These are phyloP conservation scores for Melanotaenia nigrans DNA, from an alignment of 2,797 vertebrate genomes.

Conservation along the genomic window DNA sequence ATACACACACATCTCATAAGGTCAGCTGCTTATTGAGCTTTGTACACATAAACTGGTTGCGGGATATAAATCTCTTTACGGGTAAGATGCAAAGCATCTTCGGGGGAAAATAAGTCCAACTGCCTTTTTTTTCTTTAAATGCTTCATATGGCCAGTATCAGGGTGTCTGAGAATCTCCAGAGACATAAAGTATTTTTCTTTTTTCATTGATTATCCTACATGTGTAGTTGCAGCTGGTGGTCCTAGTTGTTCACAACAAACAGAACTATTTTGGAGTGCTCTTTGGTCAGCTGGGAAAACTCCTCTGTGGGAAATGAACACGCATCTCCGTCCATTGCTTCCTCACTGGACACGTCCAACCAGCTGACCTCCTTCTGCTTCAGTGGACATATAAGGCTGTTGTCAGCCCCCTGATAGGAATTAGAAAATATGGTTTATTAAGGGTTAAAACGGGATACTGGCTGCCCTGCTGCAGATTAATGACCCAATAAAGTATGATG, in stretches of 20 bases:
- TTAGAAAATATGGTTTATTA: slow-evolving; percentile 34
- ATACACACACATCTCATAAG: not conserved
- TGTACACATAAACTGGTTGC: too few species aligned
- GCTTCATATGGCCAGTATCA: too few species aligned
- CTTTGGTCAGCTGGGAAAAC: slow-evolving; percentile 60
- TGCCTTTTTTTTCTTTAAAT: too few species aligned
- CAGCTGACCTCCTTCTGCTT: slow-evolving; percentile 3
- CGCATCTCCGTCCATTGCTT: slow-evolving; percentile 23
- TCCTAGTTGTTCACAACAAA: slow-evolving; percentile 38
- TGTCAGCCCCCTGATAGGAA: not conserved
- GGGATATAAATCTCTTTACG: too few species aligned
- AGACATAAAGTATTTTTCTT: not conserved
- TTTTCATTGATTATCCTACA: slow-evolving; percentile 15
- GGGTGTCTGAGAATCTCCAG: too few species aligned
- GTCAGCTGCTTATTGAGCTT: not conserved
- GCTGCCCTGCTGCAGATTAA: slow-evolving; percentile 61
- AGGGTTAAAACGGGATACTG: slow-evolving; percentile 26
- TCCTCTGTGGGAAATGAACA: slow-evolving; percentile 51
- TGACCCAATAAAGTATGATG: slow-evolving; percentile 61
- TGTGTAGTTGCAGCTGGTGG: slow-evolving; percentile 43
- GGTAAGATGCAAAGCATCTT: too few species aligned
- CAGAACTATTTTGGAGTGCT: slow-evolving; percentile 52
- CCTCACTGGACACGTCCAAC: slow-evolving; percentile 9
- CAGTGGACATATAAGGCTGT: slow-evolving; percentile 1
- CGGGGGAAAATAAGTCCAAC: too few species aligned